Base-by-base conservation (phyloP, 1,140 invertebrate species). In the Drosophila guanche region DNA sequence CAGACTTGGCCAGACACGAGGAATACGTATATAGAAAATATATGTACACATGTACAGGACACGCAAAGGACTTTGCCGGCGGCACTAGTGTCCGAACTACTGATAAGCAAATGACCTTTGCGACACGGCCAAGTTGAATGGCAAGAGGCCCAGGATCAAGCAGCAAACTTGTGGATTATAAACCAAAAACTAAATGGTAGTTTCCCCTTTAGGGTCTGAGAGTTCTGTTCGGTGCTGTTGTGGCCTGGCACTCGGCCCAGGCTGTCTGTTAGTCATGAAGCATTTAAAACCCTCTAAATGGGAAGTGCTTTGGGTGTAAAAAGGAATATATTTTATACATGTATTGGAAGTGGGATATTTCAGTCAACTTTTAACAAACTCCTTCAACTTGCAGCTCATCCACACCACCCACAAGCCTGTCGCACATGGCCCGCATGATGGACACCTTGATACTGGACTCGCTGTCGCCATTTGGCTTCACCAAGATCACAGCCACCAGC, bases 361-460 rank as follows among this genome's bases (percentile, higher is more conserved):
- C 33, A 10, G 10, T 12, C 33, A 37, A 37, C 33, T 37, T 37
- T 20, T 54, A 23, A 1, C 0, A 8, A 12, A 20, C 22, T 46
- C 3, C 2, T 4, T 2, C 0, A 16, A 10, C 10, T 58, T 63
- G 3, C 53, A 91, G 79, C 69, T 90, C 80, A 72, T 92, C 93
- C 54, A 92, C 92, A 65, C 92, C 92, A 40, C 92, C 92, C 56
- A 92, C 92, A 42, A 91, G 92, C 51, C 93, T 95, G 48, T 94
- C 94, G 59, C 94, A 94, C 71, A 94, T 95, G 93, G 94, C 94
- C 45, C 90, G 94, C 5, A 95, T 95, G 94, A 95, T 95, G 94
- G 94, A 95, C 77, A 93, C 94, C 2, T 92, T 95, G 73, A 94
- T 95, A 86, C 83, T 94, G 47, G 94, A 95, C 92, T 94, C 65